phyloP scores from a whole-genome alignment of 2,888 invertebrate species.

The Diplazon laetatorius region DNA sequence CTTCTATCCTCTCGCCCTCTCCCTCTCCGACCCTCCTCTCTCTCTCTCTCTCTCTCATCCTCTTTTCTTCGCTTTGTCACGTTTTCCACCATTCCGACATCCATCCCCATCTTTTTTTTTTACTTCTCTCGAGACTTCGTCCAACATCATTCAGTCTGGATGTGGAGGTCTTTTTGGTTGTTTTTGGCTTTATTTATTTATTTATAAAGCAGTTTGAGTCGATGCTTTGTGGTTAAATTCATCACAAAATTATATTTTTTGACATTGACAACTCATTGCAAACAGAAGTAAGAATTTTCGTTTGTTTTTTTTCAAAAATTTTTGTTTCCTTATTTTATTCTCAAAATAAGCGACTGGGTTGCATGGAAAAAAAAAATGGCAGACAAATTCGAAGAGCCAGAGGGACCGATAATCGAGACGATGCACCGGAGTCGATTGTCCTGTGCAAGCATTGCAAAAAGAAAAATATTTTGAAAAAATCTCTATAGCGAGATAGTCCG shows the following conservation, averaged over 20 bases:
- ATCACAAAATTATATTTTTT: not conserved
- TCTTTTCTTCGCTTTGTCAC: conserved; percentile 28
- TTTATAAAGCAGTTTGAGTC: not conserved
- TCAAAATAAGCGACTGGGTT: too few species aligned
- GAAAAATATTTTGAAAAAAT: not conserved
- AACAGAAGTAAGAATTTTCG: too few species aligned
- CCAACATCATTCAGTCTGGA: not conserved
- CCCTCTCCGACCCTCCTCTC: conserved; percentile 11
- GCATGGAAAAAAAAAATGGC: too few species aligned
- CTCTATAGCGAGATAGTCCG: conserved; percentile 32
- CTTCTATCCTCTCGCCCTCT: not conserved
- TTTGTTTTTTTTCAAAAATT: too few species aligned
- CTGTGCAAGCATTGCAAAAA: conserved; percentile 13
- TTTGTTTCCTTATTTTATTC: too few species aligned
- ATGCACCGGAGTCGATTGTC: conserved; percentile 33
- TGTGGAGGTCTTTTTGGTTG: not conserved
- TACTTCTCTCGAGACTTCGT: conserved; percentile 5
- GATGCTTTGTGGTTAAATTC: not conserved
- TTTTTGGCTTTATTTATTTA: not conserved
- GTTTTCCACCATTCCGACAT: conserved; percentile 11
- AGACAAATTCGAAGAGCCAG: not conserved
- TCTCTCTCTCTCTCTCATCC: not conserved
- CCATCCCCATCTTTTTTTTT: conserved; percentile 13
- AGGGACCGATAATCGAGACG: too few species aligned
- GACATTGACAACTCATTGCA: too few species aligned